Percentiles rank a stretch among this genome's conserved stretches.
Evolutionary conservation across 2,797 vertebrate species (phyloP).

Genomic region (Morus bassanus): DNA sequence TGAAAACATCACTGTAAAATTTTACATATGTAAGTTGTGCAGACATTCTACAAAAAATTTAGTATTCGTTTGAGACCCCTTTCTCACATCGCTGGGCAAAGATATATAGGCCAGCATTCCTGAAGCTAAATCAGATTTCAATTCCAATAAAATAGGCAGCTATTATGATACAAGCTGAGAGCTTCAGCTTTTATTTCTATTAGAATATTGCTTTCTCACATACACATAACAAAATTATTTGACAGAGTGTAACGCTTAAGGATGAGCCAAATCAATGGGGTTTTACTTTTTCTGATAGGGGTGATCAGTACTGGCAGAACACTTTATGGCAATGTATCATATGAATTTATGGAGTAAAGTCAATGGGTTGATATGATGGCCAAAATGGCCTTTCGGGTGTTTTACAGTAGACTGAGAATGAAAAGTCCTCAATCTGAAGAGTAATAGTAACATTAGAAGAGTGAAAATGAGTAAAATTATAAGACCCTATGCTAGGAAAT

Average conservation of each 20-base stretch:
- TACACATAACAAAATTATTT: neutral
- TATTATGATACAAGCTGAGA: neutral
- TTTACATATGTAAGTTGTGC: neutral
- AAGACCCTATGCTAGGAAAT: neutral
- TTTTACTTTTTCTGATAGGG: neutral
- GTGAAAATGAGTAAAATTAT: neutral
- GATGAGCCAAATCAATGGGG: neutral
- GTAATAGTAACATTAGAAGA: neutral
- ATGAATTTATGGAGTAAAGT: neutral
- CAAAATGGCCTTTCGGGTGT: neutral
- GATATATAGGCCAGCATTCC: neutral
- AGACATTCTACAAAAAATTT: constrained; percentile 13
- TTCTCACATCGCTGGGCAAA: neutral
- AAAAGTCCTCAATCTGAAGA: neutral
- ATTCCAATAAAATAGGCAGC: constrained; percentile 8
- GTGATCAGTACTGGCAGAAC: neutral
- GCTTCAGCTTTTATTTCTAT: neutral
- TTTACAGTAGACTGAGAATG: neutral
- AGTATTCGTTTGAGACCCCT: neutral
- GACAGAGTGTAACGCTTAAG: neutral
- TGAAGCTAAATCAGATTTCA: constrained; percentile 40
- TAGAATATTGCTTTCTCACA: neutral
- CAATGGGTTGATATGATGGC: neutral
- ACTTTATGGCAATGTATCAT: neutral
- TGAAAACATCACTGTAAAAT: constrained; percentile 40